A percentile compares a stretch with the other conserved stretches of the same genome.
These are phyloP conservation scores for Alfaro cultratus DNA, from an alignment of 2,797 vertebrate genomes.

Conservation along the genomic window DNA sequence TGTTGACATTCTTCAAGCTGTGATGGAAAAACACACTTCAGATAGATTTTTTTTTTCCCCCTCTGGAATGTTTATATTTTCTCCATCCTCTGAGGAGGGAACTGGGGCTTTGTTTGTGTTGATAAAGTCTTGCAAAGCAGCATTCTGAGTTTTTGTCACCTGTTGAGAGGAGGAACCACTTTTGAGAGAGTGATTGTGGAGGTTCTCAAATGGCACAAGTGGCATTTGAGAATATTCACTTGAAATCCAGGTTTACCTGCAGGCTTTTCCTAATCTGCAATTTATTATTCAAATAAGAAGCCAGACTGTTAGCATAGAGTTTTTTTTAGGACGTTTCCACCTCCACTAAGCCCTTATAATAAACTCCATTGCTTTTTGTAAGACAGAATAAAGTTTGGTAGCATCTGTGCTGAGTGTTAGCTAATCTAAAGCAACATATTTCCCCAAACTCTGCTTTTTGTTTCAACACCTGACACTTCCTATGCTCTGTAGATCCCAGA, in stretches of 20 bases:
- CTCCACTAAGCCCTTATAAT: background rate
- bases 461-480: background rate
- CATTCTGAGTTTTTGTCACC: constrained; percentile 25
- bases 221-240: background rate
- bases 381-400: background rate
- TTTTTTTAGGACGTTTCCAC: too few relatives aligned
- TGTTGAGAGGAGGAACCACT: constrained; percentile 6
- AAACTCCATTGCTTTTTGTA: background rate
- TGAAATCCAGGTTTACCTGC: background rate
- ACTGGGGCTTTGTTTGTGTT: constrained; percentile 50
- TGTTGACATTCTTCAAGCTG: constrained; percentile 28
- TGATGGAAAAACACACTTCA: constrained; percentile 34
- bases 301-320: background rate
- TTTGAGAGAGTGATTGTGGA: constrained; percentile 2
- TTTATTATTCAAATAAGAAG: background rate
- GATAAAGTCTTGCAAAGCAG: constrained; percentile 42
- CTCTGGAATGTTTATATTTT: constrained; percentile 35
- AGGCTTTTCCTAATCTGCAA: background rate
- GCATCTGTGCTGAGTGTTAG: background rate
- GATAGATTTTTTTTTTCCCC: constrained; percentile 13
- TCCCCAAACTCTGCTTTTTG: background rate
- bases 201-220: background rate
- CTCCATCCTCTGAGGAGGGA: constrained; percentile 42
- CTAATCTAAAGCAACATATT: background rate
- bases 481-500: background rate